These are phyloP conservation scores for Phorcus lineatus DNA, from an alignment of 2,888 invertebrate species.

Conservation along the genomic window DNA sequence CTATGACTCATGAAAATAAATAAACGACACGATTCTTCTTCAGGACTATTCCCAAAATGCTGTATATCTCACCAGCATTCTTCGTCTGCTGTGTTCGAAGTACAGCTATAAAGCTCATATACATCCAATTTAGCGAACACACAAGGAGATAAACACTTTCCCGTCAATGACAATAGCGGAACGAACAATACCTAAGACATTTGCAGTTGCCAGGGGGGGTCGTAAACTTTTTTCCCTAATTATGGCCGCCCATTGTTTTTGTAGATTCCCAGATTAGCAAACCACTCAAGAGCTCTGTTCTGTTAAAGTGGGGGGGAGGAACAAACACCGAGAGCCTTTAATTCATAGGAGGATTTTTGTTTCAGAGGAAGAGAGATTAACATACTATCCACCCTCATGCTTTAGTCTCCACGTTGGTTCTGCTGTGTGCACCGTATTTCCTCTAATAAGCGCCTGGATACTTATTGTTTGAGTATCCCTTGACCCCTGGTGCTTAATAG, in stretches of 20 bases:
- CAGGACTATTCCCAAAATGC: background rate
- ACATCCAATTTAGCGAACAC: background rate
- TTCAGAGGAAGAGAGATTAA: background rate
- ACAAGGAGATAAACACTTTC: background rate
- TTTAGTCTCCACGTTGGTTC: background rate
- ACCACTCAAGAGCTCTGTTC: background rate
- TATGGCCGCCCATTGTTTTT: conserved; percentile 6
- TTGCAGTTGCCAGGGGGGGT: conserved; percentile 31
- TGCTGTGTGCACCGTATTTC: no score
- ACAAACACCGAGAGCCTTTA: background rate
- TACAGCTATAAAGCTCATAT: background rate
- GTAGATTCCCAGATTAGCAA: conserved; percentile 2
- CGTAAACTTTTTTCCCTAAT: background rate
- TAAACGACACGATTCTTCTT: background rate
- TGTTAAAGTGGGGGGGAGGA: background rate
- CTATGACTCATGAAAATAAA: no score
- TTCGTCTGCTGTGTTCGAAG: background rate
- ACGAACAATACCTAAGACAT: conserved; percentile 25
- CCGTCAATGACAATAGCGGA: conserved; percentile 1
- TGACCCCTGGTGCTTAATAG: no score
- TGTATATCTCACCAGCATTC: background rate
- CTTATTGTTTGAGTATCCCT: no score
- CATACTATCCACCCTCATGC: background rate
- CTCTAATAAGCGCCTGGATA: no score
- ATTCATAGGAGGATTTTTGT: background rate